Conservation (phyloP, 2,888 invertebrate genomes). For the Dione vanillae region DNA sequence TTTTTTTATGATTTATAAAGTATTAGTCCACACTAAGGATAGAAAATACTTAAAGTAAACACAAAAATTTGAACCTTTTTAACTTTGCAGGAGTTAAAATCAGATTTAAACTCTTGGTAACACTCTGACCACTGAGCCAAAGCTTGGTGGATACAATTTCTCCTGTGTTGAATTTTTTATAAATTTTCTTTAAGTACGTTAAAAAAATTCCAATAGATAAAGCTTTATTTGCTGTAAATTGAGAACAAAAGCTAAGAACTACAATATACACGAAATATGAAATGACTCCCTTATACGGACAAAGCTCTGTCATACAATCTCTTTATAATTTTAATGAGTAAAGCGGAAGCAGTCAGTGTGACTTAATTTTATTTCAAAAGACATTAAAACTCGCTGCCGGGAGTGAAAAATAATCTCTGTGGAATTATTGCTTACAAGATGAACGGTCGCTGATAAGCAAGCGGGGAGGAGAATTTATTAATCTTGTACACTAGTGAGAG, state of each 20-base stretch:
- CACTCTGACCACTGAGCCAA: no score
- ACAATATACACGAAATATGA: conserved; percentile 7
- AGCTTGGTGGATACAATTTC: no score
- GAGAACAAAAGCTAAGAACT: no score
- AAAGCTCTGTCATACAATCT: conserved; percentile 15
- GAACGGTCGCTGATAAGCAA: conserved; percentile 70
- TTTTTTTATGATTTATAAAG: no score
- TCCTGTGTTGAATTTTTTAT: no score
- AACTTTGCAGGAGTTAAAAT: no score
- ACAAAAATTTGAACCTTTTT: no score
- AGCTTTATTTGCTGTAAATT: not conserved
- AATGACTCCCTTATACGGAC: conserved; percentile 5
- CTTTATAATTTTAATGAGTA: conserved; percentile 27
- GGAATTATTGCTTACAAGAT: conserved; percentile 79
- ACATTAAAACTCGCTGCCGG: conserved; percentile 79
- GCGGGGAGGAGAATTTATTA: conserved; percentile 55
- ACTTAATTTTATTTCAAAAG: conserved; percentile 77
- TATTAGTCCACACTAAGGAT: no score
- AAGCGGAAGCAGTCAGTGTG: conserved; percentile 47
- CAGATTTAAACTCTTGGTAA: no score
- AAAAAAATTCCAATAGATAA: not conserved
- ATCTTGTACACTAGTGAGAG: conserved; percentile 41
- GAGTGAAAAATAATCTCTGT: conserved; percentile 80
- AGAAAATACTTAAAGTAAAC: no score
- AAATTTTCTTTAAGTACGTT: no score